These are phyloP conservation scores for Caenorhabditis tropicalis DNA, from an alignment of 1,140 invertebrate species.

Conservation along the genomic window DNA sequence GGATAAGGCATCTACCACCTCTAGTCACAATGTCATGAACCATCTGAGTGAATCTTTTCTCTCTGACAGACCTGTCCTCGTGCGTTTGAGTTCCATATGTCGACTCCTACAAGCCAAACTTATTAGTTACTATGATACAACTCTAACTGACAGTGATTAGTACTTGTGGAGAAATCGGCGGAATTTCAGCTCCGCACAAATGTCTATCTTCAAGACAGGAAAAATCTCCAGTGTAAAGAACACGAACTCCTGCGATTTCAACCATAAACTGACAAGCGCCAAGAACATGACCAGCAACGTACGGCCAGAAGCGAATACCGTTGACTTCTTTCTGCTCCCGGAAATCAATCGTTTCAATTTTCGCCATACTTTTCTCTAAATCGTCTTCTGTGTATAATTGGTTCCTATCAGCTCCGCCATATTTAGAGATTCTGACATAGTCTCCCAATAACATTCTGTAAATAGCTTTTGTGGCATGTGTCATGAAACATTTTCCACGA, in stretches of 20 bases:
- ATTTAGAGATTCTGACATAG: slow-evolving; percentile 92
- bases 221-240: slow-evolving; percentile 84
- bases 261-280: slow-evolving; percentile 99
- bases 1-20: slow-evolving; percentile 95
- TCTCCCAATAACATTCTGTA: slow-evolving; percentile 97
- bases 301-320: slow-evolving; percentile 93
- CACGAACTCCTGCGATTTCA: slow-evolving; percentile 82
- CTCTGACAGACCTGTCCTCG: slow-evolving; percentile 94
- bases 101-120: slow-evolving; percentile 80
- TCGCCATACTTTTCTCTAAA: slow-evolving; percentile 95
- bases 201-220: slow-evolving; percentile 97
- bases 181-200: slow-evolving; percentile 98
- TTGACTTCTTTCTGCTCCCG: slow-evolving; percentile 86
- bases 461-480: slow-evolving; percentile 98
- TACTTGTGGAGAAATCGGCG: slow-evolving; percentile 91
- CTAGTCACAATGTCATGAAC: slow-evolving; percentile 92
- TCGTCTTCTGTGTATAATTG: slow-evolving; percentile 93
- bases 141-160: slow-evolving; percentile 77
- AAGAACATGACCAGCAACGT: slow-evolving; percentile 96
- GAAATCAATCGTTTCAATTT: slow-evolving; percentile 81
- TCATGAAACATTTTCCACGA: slow-evolving; percentile 98
- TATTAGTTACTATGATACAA: neutral
- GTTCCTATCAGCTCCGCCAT: slow-evolving; percentile 43
- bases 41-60: slow-evolving; percentile 86
- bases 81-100: slow-evolving; percentile 99